Base-by-base conservation (phyloP, 2,797 vertebrate genomes). In the Furcifer pardalis region DNA sequence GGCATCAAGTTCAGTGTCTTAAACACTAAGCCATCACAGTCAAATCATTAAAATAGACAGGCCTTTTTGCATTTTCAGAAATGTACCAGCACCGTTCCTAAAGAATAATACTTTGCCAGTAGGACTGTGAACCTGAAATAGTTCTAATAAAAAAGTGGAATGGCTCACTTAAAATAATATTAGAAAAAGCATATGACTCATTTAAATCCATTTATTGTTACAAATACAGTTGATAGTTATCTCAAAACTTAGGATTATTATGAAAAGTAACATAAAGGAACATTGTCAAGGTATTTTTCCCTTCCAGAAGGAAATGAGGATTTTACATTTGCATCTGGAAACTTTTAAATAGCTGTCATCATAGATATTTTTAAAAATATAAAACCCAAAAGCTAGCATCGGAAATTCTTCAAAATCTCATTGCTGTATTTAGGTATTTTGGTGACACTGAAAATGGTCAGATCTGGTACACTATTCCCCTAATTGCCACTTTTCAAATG, bases 211-310 rank as follows among this genome's bases (percentile, higher is more conserved):
- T 68, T 66, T 86, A 79, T 79, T 91, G 83, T 87, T 69, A 90
- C 91, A 92, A 88, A 76, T 84, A 89, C 92, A 95, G 86, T 83
- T 79, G 62, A 75, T 19, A 42, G 52, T 56, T 72, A 88, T 85
- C 78, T 92, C 90, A 63, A 92, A 90, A 90, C 69, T 89, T 87
- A 1, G 0, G 90, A 76, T 84, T 90, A 46, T 83, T 79, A 89
- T 79, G 35, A 6, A 84, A 81, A 90, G 88, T 88, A 87, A 86
- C 82, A 86, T 83, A 89, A 94, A 94, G 92, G 93, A 90, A 89
- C 93, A 93, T 92, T 95, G 92, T 93, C 91, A 93, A 95, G 91
- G 91, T 91, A 88, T 84, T 88, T 77, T 65, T 4, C 37, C 65
- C 75, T 52, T 23, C 32, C 66, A 32, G 17, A 90, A 89, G 8